A percentile compares a stretch with the other conserved stretches of the same genome.
phyloP scores from a whole-genome alignment of 2,113 vertebrate genomes.

The Galbula dea region DNA sequence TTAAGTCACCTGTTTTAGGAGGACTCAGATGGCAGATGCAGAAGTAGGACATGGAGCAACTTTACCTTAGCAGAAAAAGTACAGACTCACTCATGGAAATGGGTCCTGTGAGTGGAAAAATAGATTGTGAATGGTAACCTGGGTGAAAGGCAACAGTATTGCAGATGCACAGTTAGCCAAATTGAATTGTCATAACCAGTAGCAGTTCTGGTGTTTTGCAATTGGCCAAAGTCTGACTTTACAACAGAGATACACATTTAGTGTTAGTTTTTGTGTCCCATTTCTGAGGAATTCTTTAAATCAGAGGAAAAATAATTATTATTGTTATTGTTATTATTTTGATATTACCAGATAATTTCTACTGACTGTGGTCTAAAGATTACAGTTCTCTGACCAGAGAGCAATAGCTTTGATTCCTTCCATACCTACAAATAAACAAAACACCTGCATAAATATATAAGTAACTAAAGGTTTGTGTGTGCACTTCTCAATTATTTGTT shows the following conservation, averaged over 20 bases:
- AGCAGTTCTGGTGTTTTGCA: not conserved
- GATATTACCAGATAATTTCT: not conserved
- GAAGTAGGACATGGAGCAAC: not conserved
- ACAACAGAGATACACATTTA: not conserved
- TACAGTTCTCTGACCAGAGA: not conserved
- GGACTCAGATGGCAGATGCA: not conserved
- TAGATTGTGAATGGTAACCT: not conserved
- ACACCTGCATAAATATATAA: too few relatives aligned
- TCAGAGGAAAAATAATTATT: not conserved
- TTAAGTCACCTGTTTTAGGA: accelerated
- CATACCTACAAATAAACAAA: not conserved
- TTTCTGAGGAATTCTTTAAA: not conserved
- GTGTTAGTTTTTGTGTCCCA: not conserved
- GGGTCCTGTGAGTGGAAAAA: not conserved
- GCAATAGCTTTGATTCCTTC: not conserved
- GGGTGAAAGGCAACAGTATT: not conserved
- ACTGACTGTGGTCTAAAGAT: not conserved
- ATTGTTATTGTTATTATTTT: too few relatives aligned
- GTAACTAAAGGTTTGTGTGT: too few relatives aligned
- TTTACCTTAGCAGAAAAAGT: not conserved
- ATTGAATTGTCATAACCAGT: not conserved
- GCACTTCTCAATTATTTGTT: not conserved
- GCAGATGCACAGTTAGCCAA: not conserved
- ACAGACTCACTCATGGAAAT: not conserved
- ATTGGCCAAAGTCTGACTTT: not conserved